Base-by-base conservation (phyloP, 2,113 vertebrate genomes). In the Camelus dromedarius region DNA sequence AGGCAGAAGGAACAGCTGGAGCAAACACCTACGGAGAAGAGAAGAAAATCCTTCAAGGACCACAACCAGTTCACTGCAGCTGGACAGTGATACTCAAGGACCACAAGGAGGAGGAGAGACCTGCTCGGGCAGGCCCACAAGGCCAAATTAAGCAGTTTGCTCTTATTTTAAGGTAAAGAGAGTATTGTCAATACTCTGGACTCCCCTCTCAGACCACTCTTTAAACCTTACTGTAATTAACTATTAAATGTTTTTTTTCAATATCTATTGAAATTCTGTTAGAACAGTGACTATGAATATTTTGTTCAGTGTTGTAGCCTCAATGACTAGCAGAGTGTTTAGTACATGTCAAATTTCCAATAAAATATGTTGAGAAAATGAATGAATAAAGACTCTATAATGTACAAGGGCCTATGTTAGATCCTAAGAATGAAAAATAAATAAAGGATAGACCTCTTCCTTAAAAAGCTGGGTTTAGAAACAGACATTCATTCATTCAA, bases 151-250 rank as follows among this genome's bases (percentile, higher is more conserved):
- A 46, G 12, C 76, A 35, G 62, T 62, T 32, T 80, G 58, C 35
- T 42, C 22, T 84, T 83, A 58, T 84, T 64, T 60, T 75, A 96
- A 90, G 76, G 50, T 46, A 76, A 70, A 82, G 79, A 9, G 80
- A 67, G 35, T 52, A 73, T 20, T 8, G 14, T 75, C 81, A 62
- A 32, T 1, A 66, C 26, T 92, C n/a, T 28, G 56, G 81, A 67
- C 30, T 64, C 52, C n/a, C 13, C 32, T 88, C 20, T 70, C 60
- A 12, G 28, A 46, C 69, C 38, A 72, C 35, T 80, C 28, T 73
- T 73, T 28, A 70, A 10, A 82, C 4, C 28, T 70, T 54, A 85
- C 0, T 81, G 42, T 32, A 91, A 88, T 66, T 66, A 69, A 54
- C 2, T 94, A 46, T 46, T 89, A 52, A 67, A 66, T 6, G 3